A percentile compares a stretch with the other conserved stretches of the same genome.
These are phyloP conservation scores for Tetranychus truncatus DNA, from an alignment of 2,888 invertebrate species.

Conservation along the genomic window DNA sequence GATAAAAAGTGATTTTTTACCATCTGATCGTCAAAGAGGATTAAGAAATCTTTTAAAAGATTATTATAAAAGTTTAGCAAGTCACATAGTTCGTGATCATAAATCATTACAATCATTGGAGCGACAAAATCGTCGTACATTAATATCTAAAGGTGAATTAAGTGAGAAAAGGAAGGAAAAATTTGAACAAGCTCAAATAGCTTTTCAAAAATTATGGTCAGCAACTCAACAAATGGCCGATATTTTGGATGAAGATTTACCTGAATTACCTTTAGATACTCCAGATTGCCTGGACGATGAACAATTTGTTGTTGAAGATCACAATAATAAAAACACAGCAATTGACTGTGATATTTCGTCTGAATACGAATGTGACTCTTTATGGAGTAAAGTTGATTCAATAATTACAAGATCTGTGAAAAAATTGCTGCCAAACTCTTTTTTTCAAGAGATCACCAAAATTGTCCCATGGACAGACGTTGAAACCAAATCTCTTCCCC, in stretches of 20 bases:
- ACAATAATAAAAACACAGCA: not conserved
- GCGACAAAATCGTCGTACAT: constrained; percentile 62
- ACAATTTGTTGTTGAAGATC: not conserved
- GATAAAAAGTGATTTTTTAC: constrained; percentile 59
- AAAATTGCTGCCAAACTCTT: not conserved
- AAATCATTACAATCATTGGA: constrained; percentile 63
- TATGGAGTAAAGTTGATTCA: not conserved
- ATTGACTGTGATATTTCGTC: not conserved
- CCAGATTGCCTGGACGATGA: constrained; percentile 20
- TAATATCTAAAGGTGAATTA: constrained; percentile 76
- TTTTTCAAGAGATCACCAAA: not conserved
- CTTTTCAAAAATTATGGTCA: constrained; percentile 56
- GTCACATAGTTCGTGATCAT: constrained; percentile 61
- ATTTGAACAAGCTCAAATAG: constrained; percentile 51
- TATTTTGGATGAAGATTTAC: constrained; percentile 59
- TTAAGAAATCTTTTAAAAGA: constrained; percentile 62
- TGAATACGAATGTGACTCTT: not conserved
- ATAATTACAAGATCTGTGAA: not conserved
- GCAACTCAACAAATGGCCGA: constrained; percentile 68
- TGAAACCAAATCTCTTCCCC: not conserved
- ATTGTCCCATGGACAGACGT: not conserved
- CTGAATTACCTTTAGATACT: constrained; percentile 43
- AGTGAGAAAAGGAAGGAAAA: constrained; percentile 71
- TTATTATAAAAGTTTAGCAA: constrained; percentile 64
- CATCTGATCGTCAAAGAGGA: constrained; percentile 69